Evolutionary conservation across 2,797 vertebrate genomes (phyloP), one percentile per base, ranked within the genome.

Genomic region (Neosilurus hyrtlii): DNA sequence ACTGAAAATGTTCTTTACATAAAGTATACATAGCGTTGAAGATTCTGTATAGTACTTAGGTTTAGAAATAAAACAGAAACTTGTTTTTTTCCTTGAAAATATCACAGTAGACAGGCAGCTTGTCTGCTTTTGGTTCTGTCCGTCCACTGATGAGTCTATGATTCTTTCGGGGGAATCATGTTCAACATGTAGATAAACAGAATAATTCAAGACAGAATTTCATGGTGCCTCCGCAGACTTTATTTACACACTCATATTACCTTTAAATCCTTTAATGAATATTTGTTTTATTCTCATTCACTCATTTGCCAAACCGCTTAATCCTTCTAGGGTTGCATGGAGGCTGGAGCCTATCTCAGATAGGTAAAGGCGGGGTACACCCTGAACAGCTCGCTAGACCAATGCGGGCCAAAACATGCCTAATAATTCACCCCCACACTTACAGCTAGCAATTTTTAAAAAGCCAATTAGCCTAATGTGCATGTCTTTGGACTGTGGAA

Each of bases 1-100:
- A 43, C 70, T 84, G 72, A 84, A 83, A 77, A 59, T 76, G 15
- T 82, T 72, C 54, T 11, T 62, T 26, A 35, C 20, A 35, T 71
- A 43, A 1, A 43, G 43, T 43, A 18, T 59, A 62, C 30, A 22
- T 68, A 78, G 63, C 56, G 61, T 73, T 82, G 30, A 57, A 22
- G 59, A 70, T 65, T 65, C 74, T 68, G 1, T 26, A 37, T 43
- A 65, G 52, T 35, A 30, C 65, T 59, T 63, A 56, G 18, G 18
- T 65, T n/a, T 18, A 49, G n/a, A 77, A 51, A 78, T n/a, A 7
- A 18, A 77, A 51, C 43, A 51, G 3, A 51, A 63, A 16, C 22
- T 18, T 0, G 1, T 12, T 51, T 77, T 49, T 18, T 3, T 9
- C 18, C 3, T 75, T 52, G 56, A 49, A 80, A 78, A 77, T 71